phyloP scores from a whole-genome alignment of 2,888 invertebrate genomes.

The Sphaerophoria taeniata region DNA sequence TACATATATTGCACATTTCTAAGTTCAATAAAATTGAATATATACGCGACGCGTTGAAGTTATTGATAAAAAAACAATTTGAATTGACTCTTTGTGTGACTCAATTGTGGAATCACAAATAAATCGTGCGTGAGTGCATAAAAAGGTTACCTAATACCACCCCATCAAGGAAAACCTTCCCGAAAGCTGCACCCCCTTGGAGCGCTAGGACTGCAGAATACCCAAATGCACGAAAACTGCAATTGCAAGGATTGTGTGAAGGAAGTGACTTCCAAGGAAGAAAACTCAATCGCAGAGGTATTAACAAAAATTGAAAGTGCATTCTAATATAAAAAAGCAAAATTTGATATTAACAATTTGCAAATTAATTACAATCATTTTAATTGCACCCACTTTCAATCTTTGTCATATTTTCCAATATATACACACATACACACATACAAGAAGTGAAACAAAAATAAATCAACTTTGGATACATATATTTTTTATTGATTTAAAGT shows the following conservation, averaged over 20 bases:
- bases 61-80: too few species aligned
- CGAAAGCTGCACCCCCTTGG: background rate
- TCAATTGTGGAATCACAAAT: too few species aligned
- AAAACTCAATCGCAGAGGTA: background rate
- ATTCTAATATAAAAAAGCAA: background rate
- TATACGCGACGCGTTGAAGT: too few species aligned
- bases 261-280: background rate
- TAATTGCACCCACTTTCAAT: slow-evolving; percentile 7
- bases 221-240: background rate
- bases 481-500: too few species aligned
- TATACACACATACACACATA: background rate
- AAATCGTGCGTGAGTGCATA: too few species aligned
- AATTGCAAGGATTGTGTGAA: background rate
- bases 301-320: slow-evolving; percentile 6
- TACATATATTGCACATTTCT: too few species aligned
- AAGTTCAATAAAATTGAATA: too few species aligned
- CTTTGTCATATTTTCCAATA: background rate
- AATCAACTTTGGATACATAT: background rate
- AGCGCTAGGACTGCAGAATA: background rate
- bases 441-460: background rate
- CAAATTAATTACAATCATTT: background rate
- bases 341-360: background rate
- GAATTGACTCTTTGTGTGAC: too few species aligned
- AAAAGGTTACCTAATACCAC: too few species aligned
- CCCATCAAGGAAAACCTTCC: background rate